Evolutionary conservation across 2,797 vertebrate species (phyloP), one percentile per base, ranked within the genome.

Genomic region (Cossypha polioptera): DNA sequence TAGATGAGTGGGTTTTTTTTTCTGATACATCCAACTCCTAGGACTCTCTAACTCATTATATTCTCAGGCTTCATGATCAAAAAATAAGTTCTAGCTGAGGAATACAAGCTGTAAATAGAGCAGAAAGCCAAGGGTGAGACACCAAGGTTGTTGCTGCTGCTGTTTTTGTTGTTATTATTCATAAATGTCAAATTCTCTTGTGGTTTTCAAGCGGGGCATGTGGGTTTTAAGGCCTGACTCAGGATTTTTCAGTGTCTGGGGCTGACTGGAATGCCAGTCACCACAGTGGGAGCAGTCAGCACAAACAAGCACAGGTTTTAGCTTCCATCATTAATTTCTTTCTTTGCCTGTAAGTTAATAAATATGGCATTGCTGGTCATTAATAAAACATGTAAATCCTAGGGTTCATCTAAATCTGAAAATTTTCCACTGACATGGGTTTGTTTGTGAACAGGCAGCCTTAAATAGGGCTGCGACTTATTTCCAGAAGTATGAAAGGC

Each of bases 191-290:
- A 59, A 82, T 48, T 84, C 47, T 90, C 55, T 45, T 31, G 66
- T 58, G 88, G 51, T 78, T 94, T 95, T 86, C 58, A 86, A 73
- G 88, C 3, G 1, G 40, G 40, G 13, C 33, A 58, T 55, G 36
- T 75, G 79, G 86, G 13, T 94, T 95, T 81, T 68, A 94, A 88
- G 33, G 33, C 36, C 69, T 65, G 73, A 81, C 29, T 96, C 76
- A 65, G 75, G 87, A 42, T 85, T 94, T 92, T 88, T 84, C 47
- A 21, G 38, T 77, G 61, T 73, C 67, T 91, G 91, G 72, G 74
- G 54, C 42, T 86, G 87, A 31, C 62, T 88, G 53, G 57, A 82
- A 45, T 80, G 47, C 21, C 72, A 40, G 47, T 58, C 58, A 62
- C 62, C 19, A 7, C 0, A 0, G 36, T 76, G 50, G 53, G 45